Evolutionary conservation across 2,113 vertebrate species (phyloP).

Genomic region (Sebastes fasciatus): DNA sequence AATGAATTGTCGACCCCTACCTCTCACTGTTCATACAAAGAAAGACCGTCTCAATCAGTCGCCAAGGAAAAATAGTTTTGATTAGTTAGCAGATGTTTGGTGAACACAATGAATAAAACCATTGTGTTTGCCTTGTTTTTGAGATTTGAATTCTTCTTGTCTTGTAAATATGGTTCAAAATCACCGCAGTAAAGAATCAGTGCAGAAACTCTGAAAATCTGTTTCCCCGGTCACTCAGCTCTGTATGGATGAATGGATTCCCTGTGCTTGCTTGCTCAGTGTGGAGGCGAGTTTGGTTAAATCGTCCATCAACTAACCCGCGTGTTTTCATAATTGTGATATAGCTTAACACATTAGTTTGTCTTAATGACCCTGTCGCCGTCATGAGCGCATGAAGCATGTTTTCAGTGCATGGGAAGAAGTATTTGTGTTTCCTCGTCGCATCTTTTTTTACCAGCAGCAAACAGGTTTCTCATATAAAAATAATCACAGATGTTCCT

Average conservation of each 20-base stretch:
- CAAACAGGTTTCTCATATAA: not conserved
- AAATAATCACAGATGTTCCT: slow-evolving; percentile 22
- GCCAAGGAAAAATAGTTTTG: no score
- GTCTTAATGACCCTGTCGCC: not conserved
- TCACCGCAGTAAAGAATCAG: not conserved
- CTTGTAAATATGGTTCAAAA: not conserved
- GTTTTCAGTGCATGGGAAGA: not conserved
- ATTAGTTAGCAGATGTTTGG: not conserved
- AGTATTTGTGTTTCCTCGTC: not conserved
- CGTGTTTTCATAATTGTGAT: not conserved
- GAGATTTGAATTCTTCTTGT: no score
- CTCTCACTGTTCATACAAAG: not conserved
- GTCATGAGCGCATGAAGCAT: not conserved
- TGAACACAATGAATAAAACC: no score
- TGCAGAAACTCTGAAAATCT: not conserved
- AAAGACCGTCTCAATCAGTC: not conserved
- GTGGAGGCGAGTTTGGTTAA: not conserved
- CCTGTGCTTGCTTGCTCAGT: not conserved
- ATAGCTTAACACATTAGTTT: not conserved
- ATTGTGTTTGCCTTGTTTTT: not conserved
- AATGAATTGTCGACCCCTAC: not conserved
- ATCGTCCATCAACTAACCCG: not conserved
- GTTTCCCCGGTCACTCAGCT: not conserved
- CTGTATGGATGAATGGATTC: not conserved
- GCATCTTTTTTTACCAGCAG: not conserved